Evolutionary conservation across 1,140 invertebrate species (phyloP), one percentile per base, ranked within the genome.

Genomic region (Drusus annulatus): DNA sequence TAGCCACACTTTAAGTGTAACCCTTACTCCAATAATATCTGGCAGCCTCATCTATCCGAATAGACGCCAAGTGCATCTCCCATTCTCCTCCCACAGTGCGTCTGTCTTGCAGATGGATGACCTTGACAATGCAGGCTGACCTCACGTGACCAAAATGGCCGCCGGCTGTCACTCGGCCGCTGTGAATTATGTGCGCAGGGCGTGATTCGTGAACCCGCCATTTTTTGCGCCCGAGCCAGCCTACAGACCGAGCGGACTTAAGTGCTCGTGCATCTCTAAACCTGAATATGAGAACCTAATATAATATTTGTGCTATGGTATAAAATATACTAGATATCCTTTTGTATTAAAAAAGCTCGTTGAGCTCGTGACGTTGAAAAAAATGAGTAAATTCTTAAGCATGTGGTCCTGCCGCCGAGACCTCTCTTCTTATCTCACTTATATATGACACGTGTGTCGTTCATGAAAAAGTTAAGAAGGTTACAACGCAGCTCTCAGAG

Each of bases 91-190:
- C 71, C 54, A 54, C 71, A 28, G n/a, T 31, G 71, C 71, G 50
- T 28, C 23, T 45, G 10, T 15, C 8, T 45, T 45, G 36, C 36
- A 45, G 36, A 45, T 45, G 15, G 76, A 52, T 77, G 76, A 77
- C 76, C 76, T 77, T 77, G 76, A 77, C 76, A 58, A 21, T 52
- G 58, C 60, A 17, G 56, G 60, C 62, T 77, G 76, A 77, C 58
- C 76, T 31, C 76, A 45, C 76, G 45, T 63, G 62, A 68, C 58
- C 76, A 52, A 25, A 21, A 68, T 77, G 76, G 54, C 76, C 62
- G 45, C 76, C 31, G 76, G 76, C 31, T 31, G 23, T 77, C 76
- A 23, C 17, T 51, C 50, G 50, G 31, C 21, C 36, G 65, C 17
- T 54, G 50, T 69, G 65, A 69, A 17, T 50, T 69, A 69, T 65